phyloP scores from a whole-genome alignment of 64 coral and sea anemone species.

The Montipora sp. region DNA sequence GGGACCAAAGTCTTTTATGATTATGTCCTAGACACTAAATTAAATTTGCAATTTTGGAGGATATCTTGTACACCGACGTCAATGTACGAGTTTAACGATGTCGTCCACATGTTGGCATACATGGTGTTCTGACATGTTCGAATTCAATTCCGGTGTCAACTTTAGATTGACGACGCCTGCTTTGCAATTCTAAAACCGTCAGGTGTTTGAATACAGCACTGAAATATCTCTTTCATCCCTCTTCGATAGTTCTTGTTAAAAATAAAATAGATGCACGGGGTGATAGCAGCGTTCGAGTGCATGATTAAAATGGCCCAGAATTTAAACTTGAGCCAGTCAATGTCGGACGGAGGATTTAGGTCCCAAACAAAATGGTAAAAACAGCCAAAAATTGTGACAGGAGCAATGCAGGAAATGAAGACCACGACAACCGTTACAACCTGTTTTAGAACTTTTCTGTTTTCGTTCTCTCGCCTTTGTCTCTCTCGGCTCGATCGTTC shows the following conservation, averaged over 20 bases:
- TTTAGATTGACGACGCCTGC: not conserved
- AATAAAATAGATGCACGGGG: conserved; percentile 70
- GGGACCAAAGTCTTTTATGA: too few species aligned
- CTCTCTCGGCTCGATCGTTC: conserved; percentile 11
- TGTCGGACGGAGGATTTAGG: not conserved
- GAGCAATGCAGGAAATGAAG: conserved; percentile 20
- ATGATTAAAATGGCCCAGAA: conserved; percentile 62
- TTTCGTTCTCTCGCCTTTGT: conserved; percentile 17
- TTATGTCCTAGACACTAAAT: too few species aligned
- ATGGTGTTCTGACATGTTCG: not conserved
- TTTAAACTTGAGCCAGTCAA: conserved; percentile 13
- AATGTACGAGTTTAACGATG: too few species aligned
- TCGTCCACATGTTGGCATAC: too few species aligned
- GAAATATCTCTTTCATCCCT: conserved; percentile 46
- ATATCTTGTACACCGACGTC: too few species aligned
- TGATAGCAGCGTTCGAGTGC: conserved; percentile 59
- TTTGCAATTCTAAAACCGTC: not conserved
- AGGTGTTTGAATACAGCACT: not conserved
- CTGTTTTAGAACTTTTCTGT: conserved; percentile 42
- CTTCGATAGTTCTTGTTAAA: conserved; percentile 74
- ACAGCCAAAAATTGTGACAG: conserved; percentile 21
- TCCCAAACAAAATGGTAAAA: conserved; percentile 7
- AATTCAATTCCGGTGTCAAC: not conserved
- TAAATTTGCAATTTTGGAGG: too few species aligned
- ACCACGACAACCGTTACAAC: conserved; percentile 35